Conservation (phyloP, 2,797 vertebrate species). For the Gallinago nigripennis region DNA sequence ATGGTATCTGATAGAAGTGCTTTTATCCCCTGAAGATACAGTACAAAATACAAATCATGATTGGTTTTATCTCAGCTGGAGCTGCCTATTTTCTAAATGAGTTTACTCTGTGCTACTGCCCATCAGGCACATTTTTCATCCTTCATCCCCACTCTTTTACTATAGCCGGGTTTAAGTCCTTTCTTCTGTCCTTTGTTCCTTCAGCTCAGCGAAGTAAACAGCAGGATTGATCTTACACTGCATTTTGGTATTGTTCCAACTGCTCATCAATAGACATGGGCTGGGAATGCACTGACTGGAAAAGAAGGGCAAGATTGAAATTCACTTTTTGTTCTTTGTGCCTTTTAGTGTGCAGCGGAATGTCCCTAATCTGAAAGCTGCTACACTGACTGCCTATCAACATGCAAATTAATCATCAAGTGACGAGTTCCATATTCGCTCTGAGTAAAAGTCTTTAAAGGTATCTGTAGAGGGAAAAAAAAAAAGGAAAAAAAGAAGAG, state of each 20-base stretch:
- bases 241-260: conserved; percentile 91
- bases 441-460: conserved; percentile 68
- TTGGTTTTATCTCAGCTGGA: conserved; percentile 95
- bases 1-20: conserved; percentile 86
- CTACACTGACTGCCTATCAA: conserved; percentile 83
- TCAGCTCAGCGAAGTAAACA: conserved; percentile 85
- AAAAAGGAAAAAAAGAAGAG: not conserved
- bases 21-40: conserved; percentile 94
- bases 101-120: conserved; percentile 89
- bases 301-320: conserved; percentile 85
- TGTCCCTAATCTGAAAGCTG: conserved; percentile 92
- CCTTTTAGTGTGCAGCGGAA: conserved; percentile 96
- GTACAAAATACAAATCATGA: conserved; percentile 96
- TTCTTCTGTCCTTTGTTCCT: conserved; percentile 85
- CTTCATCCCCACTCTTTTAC: conserved; percentile 72
- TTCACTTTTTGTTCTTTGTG: conserved; percentile 82
- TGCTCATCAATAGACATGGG: conserved; percentile 83
- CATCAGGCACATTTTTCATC: conserved; percentile 84
- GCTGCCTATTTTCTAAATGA: conserved; percentile 94
- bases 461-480: conserved; percentile 2
- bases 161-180: conserved; percentile 79
- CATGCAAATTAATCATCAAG: conserved; percentile 91
- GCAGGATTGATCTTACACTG: conserved; percentile 92
- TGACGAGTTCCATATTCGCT: conserved; percentile 62
- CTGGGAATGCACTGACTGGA: conserved; percentile 85